Percentiles rank a stretch among this genome's conserved stretches.
These are phyloP conservation scores for Coelinius sp. DNA, from an alignment of 2,888 invertebrate genomes.

Conservation along the genomic window DNA sequence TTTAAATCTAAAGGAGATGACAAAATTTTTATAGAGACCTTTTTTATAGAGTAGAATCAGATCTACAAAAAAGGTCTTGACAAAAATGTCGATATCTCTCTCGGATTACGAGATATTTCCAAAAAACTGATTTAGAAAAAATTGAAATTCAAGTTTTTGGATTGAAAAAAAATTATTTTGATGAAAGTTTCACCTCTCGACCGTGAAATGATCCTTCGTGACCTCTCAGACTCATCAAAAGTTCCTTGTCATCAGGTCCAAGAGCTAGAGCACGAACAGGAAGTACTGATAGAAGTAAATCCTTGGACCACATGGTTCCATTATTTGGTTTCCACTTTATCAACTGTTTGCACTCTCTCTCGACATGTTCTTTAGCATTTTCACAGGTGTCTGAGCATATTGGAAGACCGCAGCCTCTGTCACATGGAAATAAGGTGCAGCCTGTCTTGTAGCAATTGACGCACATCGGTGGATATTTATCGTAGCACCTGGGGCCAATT, in stretches of 20 bases:
- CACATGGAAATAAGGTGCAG: slow-evolving; percentile 72
- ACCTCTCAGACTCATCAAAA: slow-evolving; percentile 73
- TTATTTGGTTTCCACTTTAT: slow-evolving; percentile 73
- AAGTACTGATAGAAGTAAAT: slow-evolving; percentile 69
- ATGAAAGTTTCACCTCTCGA: slow-evolving; percentile 71
- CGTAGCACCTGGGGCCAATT: slow-evolving; percentile 78
- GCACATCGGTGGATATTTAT: slow-evolving; percentile 74
- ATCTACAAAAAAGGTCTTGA: too few relatives aligned
- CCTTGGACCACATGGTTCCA: slow-evolving; percentile 62
- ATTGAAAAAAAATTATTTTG: not conserved
- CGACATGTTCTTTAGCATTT: slow-evolving; percentile 73
- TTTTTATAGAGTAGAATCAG: too few relatives aligned
- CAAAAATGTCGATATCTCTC: not conserved
- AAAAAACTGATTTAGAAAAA: not conserved
- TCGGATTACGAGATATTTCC: too few relatives aligned
- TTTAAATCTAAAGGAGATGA: too few relatives aligned
- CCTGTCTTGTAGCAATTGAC: slow-evolving; percentile 75
- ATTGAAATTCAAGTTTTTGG: not conserved
- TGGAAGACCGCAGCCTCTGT: slow-evolving; percentile 78
- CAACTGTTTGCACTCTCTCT: slow-evolving; percentile 78
- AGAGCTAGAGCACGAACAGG: slow-evolving; percentile 71
- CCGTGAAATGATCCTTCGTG: slow-evolving; percentile 74
- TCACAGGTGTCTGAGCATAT: slow-evolving; percentile 80
- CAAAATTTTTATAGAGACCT: too few relatives aligned
- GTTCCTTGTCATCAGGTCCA: slow-evolving; percentile 70